These are phyloP conservation scores for Sesia apiformis DNA, from an alignment of 2,888 invertebrate genomes.

Conservation along the genomic window DNA sequence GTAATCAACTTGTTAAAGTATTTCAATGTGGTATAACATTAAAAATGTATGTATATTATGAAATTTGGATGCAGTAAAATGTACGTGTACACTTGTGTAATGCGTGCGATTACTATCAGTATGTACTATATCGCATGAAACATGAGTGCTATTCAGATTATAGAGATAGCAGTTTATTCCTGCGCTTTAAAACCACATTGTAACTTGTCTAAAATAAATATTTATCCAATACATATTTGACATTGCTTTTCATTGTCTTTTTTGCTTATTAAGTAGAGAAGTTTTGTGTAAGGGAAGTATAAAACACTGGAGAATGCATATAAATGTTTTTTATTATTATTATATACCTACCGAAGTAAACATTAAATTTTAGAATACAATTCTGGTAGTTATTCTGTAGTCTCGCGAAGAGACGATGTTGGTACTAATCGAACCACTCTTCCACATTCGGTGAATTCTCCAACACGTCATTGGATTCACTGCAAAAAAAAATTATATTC, in stretches of 20 bases:
- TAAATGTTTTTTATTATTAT: too few species aligned
- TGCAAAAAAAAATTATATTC: conserved; percentile 52
- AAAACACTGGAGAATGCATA: too few species aligned
- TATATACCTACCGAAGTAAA: too few species aligned
- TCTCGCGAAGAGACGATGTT: too few species aligned
- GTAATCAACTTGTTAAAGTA: conserved; percentile 42
- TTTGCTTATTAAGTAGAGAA: neutral
- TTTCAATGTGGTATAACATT: conserved; percentile 30
- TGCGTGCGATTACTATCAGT: neutral
- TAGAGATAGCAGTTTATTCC: conserved; percentile 44
- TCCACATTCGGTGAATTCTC: conserved; percentile 91
- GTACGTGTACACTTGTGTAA: conserved; percentile 39
- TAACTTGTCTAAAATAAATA: conserved; percentile 65
- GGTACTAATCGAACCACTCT: conserved; percentile 78
- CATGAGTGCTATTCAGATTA: conserved; percentile 43
- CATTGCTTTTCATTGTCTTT: conserved; percentile 24
- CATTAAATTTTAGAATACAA: too few species aligned
- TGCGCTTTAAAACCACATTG: conserved; percentile 62
- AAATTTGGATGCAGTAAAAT: conserved; percentile 24
- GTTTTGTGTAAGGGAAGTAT: too few species aligned
- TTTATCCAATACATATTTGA: conserved; percentile 58
- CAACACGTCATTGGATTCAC: conserved; percentile 88
- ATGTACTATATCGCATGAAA: neutral
- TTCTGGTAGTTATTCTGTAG: too few species aligned
- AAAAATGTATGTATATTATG: conserved; percentile 58